Base-by-base conservation (phyloP, 64 coral and sea anemone species). In the Dendronephthya gigantea region DNA sequence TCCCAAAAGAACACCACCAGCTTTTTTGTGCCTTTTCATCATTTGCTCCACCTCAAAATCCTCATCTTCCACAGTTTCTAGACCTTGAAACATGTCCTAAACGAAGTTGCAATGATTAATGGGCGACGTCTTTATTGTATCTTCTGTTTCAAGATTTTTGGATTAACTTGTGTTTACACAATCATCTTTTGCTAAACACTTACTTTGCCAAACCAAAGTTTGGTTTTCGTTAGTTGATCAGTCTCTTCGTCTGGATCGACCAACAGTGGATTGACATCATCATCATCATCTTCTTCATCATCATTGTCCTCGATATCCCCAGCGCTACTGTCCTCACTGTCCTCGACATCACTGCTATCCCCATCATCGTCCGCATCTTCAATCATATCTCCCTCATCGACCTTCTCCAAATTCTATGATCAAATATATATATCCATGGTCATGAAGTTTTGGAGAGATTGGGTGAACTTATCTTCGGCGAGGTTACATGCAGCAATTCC, bases 171-270 rank as follows among this genome's bases (percentile, higher is more conserved):
- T 50, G 7, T 9, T 58, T 58, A 16, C 51, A 3, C 3, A 15
- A 16, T 58, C 1, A 58, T 62, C 17, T 22, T 27, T 23, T 48
- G 3, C 19, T 19, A 58, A 39, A 50, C 37, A 83, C 65, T 19
- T 90, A 97, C 94, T 89, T 97, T 97, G 49, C 88, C 86, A 55
- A 97, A 97, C 94, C 94, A 97, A 74, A 72, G 85, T 89, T 93
- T 97, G 1, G 76, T 49, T 82, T 86, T 91, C 17, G 90, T 45
- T 87, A 87, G 48, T 68, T 89, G 84, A 38, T 97, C 87, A 85
- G 89, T 84, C 86, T 91, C 47, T 40, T 93, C 72, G 15, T 79
- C 29, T 1, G 72, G 56, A 36, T 91, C 82, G 39, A 93, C 89
- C 22, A 98, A 82, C 0, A 98, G 82, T 5, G 94, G 94, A 40